These are phyloP conservation scores for Mayetiola destructor DNA, from an alignment of 2,888 invertebrate species.

Conservation along the genomic window DNA sequence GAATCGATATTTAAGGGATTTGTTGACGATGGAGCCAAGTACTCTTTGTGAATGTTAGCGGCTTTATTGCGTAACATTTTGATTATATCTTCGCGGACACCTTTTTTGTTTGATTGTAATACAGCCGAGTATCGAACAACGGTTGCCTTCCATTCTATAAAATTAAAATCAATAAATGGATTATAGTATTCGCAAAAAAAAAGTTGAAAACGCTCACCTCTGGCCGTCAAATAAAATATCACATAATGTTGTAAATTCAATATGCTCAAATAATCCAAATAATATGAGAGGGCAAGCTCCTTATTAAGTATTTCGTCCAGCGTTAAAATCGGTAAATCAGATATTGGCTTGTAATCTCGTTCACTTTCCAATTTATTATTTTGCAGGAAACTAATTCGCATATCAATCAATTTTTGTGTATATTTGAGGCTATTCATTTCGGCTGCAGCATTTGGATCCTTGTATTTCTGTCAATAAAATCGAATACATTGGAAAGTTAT, in stretches of 20 bases:
- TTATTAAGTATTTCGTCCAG: conserved; percentile 22
- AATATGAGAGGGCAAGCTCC: conserved; percentile 22
- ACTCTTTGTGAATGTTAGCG: conserved; percentile 20
- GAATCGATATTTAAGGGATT: conserved; percentile 21
- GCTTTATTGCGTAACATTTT: conserved; percentile 20
- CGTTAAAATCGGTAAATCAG: conserved; percentile 20
- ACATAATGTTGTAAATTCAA: conserved; percentile 23
- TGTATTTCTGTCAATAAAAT: conserved; percentile 18
- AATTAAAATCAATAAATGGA: background rate
- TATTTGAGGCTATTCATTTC: conserved; percentile 21
- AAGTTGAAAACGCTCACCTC: conserved; percentile 17
- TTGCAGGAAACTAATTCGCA: conserved; percentile 21
- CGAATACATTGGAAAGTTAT: background rate
- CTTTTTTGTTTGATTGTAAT: conserved; percentile 20
- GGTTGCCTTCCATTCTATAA: conserved; percentile 21
- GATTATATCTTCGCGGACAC: conserved; percentile 19
- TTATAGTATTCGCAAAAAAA: background rate
- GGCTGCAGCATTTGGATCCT: conserved; percentile 18
- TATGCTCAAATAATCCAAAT: conserved; percentile 22
- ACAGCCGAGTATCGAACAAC: conserved; percentile 18
- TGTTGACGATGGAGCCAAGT: conserved; percentile 18
- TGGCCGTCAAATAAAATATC: conserved; percentile 22
- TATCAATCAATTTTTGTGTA: conserved; percentile 22
- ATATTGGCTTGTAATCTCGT: conserved; percentile 9
- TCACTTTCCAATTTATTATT: conserved; percentile 16